Percentiles rank a stretch among this genome's conserved stretches.
Evolutionary conservation across 2,888 invertebrate genomes (phyloP).

Genomic region (Leptinotarsa haldemani): DNA sequence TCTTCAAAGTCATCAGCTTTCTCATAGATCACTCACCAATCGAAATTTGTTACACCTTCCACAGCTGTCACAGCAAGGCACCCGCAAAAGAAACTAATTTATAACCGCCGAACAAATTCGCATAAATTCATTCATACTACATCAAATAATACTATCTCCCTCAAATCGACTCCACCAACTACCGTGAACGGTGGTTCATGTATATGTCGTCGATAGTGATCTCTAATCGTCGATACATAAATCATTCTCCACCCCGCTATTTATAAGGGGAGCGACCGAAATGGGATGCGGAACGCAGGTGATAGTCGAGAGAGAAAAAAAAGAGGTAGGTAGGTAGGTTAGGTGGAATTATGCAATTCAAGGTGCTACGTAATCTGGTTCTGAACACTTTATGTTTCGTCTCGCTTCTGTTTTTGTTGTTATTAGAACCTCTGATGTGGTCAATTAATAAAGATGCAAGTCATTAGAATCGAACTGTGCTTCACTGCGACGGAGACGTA

Average conservation of each 20-base stretch:
- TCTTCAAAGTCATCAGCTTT: neutral
- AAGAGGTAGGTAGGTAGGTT: constrained; percentile 5
- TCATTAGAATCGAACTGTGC: neutral
- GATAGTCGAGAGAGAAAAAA: constrained; percentile 9
- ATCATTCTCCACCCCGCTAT: constrained; percentile 43
- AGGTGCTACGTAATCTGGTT: constrained; percentile 10
- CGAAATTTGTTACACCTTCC: neutral
- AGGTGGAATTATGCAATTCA: constrained; percentile 21
- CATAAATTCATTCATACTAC: constrained; percentile 13
- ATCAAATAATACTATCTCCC: constrained; percentile 2
- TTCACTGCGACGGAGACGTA: neutral
- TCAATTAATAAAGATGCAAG: constrained; percentile 14
- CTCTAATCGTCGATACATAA: constrained; percentile 49
- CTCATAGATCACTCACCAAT: neutral
- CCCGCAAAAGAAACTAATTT: constrained; percentile 6
- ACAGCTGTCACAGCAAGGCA: constrained; percentile 4
- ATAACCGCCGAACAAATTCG: constrained; percentile 4
- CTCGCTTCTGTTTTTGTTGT: constrained; percentile 18
- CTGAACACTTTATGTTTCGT: constrained; percentile 12
- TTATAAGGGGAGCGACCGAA: constrained; percentile 36
- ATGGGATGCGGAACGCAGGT: constrained; percentile 23
- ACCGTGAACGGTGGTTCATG: constrained; percentile 38
- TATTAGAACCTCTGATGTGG: constrained; percentile 12
- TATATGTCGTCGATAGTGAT: constrained; percentile 44
- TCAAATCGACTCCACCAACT: constrained; percentile 35